Conservation (phyloP, 2,888 invertebrate genomes). For the Conus canariensis region DNA sequence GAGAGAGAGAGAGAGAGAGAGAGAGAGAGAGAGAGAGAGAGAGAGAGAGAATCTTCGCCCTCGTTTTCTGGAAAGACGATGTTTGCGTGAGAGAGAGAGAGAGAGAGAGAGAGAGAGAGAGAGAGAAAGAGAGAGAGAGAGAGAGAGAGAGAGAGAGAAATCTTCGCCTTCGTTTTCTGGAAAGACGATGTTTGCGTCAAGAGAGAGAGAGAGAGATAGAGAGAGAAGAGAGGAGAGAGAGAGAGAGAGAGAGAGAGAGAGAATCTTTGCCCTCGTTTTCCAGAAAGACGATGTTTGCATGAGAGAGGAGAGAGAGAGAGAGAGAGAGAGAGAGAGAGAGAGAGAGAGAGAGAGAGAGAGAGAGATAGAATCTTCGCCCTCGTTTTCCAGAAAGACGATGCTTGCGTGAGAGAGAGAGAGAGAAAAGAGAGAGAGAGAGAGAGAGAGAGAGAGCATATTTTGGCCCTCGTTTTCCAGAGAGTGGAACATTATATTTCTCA, state of each 20-base stretch:
- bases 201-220: background rate
- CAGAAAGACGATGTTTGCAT: no score
- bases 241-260: background rate
- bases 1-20: no score
- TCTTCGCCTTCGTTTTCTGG: no score
- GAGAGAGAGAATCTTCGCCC: no score
- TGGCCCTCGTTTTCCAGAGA: background rate
- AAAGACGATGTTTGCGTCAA: no score
- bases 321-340: background rate
- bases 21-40: no score
- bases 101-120: slow-evolving; percentile 18
- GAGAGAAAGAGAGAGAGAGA: background rate
- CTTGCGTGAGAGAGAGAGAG: no score
- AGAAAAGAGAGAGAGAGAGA: background rate
- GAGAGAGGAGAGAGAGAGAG: background rate
- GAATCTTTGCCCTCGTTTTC: no score
- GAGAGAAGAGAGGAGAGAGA: background rate
- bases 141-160: background rate
- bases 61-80: no score
- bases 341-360: background rate
- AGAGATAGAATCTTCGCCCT: background rate
- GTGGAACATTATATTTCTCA: no score
- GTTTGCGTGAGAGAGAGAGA: background rate
- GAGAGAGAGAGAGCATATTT: background rate
- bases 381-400: no score